Conservation (phyloP, 2,797 vertebrate genomes). For the Mus spretus region DNA sequence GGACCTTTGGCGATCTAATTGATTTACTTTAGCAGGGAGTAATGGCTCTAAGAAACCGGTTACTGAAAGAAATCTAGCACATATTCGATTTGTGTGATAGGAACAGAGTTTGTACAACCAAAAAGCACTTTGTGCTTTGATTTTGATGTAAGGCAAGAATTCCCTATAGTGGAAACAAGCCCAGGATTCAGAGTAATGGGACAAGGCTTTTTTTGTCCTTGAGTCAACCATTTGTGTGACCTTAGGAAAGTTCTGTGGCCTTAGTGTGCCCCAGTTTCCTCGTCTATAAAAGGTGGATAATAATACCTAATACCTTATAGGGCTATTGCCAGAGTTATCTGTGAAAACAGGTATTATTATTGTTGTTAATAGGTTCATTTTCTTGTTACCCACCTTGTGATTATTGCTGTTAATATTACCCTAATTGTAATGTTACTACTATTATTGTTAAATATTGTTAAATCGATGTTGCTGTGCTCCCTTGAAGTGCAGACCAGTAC, state of each 20-base stretch:
- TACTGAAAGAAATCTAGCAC: not conserved
- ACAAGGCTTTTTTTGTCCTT: not conserved
- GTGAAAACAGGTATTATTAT: constrained; percentile 65
- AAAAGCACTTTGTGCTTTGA: constrained; percentile 12
- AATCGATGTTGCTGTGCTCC: not conserved
- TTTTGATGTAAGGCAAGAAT: not conserved
- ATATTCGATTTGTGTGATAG: not conserved
- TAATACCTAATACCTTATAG: constrained; percentile 30
- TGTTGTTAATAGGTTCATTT: constrained; percentile 19
- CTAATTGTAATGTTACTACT: not conserved
- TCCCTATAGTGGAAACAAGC: not conserved
- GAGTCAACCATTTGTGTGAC: not conserved
- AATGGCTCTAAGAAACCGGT: not conserved
- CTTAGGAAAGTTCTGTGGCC: constrained; percentile 31
- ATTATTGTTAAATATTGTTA: not conserved
- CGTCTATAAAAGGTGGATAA: constrained; percentile 46
- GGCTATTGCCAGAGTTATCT: constrained; percentile 50
- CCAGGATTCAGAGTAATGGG: not conserved
- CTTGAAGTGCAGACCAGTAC: not conserved
- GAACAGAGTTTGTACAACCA: not conserved
- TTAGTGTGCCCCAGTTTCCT: constrained; percentile 1
- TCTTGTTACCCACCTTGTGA: constrained; percentile 18
- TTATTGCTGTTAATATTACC: constrained; percentile 26
- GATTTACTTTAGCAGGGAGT: not conserved
- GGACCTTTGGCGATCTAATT: not conserved